Evolutionary conservation across 2,797 vertebrate genomes (phyloP), one percentile per base, ranked within the genome.

Genomic region (Enteromius argenteus): DNA sequence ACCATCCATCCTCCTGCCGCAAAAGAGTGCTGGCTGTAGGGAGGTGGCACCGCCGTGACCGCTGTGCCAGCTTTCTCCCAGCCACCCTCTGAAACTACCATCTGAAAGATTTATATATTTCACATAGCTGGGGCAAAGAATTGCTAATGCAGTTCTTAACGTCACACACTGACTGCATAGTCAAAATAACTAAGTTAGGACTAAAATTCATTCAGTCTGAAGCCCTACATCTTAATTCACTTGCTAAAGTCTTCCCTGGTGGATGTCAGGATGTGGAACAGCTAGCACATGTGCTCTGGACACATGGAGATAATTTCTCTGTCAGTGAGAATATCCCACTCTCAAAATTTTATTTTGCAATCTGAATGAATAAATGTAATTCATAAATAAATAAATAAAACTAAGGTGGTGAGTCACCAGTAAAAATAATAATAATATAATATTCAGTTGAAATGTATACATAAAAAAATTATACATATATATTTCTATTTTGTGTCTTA

Each of bases 31-130:
- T 30, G 60, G 69, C 60, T 11, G 39, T 21, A 71, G n/a, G 30
- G 27, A 71, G 46, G 62, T 60, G 72, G 64, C 44, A 80, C 69
- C 71, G 30, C 11, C 21, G 23, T 67, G 77, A 71, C 58, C 27
- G 49, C 32, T 35, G 49, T 58, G 53, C 62, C 27, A 51, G 80
- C 39, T 71, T 79, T 84, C 82, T 83, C 81, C 62, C 37, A 83
- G 78, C 64, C 53, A 78, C 78, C 64, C 80, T 89, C 74, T 72
- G 71, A 86, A 71, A 85, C 83, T 81, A 85, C 71, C 77, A 84
- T 86, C 83, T 93, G 74, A 93, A 93, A 92, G 89, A 93, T 90
- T 92, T 88, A 93, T 92, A 90, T 88, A 86, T 73, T 64, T 80
- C 21, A 75, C 69, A 79, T 17, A n/a, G 71, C 75, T 60, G 56